Percentiles rank a stretch among this genome's conserved stretches.
These are phyloP conservation scores for Apotomis capreana DNA, from an alignment of 2,888 invertebrate species.

Conservation along the genomic window DNA sequence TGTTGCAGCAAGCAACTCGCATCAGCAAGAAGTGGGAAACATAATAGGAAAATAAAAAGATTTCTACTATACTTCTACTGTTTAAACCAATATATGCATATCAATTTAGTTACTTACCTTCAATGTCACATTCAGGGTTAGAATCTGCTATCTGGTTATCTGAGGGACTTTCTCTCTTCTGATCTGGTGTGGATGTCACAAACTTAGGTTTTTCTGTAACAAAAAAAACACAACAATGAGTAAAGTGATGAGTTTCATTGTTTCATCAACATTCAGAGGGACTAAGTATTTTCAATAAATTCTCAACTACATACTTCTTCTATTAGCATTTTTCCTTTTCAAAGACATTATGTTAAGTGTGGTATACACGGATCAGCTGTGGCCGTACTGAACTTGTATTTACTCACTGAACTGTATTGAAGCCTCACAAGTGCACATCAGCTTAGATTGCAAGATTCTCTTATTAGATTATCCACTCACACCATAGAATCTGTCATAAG, in stretches of 20 bases:
- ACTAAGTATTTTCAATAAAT: neutral
- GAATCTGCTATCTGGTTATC: constrained; percentile 63
- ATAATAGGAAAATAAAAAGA: too few species aligned
- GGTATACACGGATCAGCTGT: constrained; percentile 22
- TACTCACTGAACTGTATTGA: constrained; percentile 46
- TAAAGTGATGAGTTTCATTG: too few species aligned
- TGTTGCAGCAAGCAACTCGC: too few species aligned
- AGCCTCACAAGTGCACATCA: constrained; percentile 47
- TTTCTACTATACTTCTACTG: too few species aligned
- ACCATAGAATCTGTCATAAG: constrained; percentile 26
- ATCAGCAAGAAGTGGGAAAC: too few species aligned
- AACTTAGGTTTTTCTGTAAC: constrained; percentile 65
- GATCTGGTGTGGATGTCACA: constrained; percentile 64
- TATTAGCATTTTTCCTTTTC: constrained; percentile 46
- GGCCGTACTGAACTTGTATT: constrained; percentile 27
- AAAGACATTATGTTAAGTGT: constrained; percentile 44
- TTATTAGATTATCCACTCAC: constrained; percentile 40
- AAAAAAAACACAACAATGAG: constrained; percentile 11
- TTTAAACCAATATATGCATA: too few species aligned
- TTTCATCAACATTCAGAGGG: too few species aligned
- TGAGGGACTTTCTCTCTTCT: constrained; percentile 62
- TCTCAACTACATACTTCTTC: constrained; percentile 44
- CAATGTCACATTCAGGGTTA: constrained; percentile 69
- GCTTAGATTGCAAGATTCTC: constrained; percentile 44
- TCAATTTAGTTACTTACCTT: constrained; percentile 56